These are phyloP conservation scores for Cheilosia soror DNA, from an alignment of 2,888 invertebrate genomes.

Conservation along the genomic window DNA sequence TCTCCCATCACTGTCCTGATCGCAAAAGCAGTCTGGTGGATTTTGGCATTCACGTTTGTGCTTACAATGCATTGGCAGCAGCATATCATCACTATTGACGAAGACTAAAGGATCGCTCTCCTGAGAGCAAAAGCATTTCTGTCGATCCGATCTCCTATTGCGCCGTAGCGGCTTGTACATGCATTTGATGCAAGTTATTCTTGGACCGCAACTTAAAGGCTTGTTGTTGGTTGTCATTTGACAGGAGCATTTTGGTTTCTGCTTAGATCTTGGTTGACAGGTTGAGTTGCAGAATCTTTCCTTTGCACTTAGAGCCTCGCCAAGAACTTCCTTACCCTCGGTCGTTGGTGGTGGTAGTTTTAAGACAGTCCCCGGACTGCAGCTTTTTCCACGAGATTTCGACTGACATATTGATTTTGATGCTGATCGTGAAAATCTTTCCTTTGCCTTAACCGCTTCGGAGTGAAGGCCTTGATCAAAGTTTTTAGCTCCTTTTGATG, in stretches of 20 bases:
- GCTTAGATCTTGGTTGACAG: neutral
- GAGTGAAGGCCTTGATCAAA: slow-evolving; percentile 24
- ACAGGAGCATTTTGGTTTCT: neutral
- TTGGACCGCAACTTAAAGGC: neutral
- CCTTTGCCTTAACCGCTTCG: slow-evolving; percentile 28
- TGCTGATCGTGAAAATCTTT: slow-evolving; percentile 2
- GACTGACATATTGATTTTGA: neutral
- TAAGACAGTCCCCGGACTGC: slow-evolving; percentile 5
- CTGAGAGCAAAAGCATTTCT: slow-evolving; percentile 21
- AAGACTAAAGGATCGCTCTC: neutral
- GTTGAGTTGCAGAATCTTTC: slow-evolving; percentile 51
- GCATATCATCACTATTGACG: slow-evolving; percentile 13
- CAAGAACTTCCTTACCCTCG: slow-evolving; percentile 24
- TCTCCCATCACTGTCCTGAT: neutral
- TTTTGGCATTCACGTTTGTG: neutral
- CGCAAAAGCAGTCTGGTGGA: slow-evolving; percentile 5
- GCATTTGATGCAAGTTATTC: neutral
- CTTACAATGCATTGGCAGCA: neutral
- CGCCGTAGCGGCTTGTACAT: neutral
- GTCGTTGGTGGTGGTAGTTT: slow-evolving; percentile 25
- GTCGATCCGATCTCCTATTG: neutral
- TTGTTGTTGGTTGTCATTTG: neutral
- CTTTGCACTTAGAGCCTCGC: slow-evolving; percentile 43
- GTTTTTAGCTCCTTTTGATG: neutral
- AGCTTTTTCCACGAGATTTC: neutral